Evolutionary conservation across 2,797 vertebrate genomes (phyloP), one percentile per base, ranked within the genome.

Genomic region (Microchirus variegatus): DNA sequence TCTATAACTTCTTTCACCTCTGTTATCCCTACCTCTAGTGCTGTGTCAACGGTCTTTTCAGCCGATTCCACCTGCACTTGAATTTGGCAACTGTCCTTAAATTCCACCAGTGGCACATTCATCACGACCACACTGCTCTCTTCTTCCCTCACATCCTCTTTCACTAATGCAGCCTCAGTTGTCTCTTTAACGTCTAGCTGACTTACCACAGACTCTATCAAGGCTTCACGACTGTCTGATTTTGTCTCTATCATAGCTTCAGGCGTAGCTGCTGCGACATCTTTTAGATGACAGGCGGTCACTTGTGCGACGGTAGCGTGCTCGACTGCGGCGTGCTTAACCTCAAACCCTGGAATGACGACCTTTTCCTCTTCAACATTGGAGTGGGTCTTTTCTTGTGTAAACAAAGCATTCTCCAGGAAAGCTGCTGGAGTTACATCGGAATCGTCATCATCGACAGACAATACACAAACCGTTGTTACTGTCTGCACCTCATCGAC

Each of bases 31-130:
- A 74, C 66, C 19, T 87, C 66, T 14, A 75, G 4, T 6, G 31
- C 3, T 4, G 69, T 42, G 17, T 91, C 58, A 41, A 79, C 16
- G 1, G 7, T 31, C 22, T 38, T 57, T 36, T 83, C 54, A 13
- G 77, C 79, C 47, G 70, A 75, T 54, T 52, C 58, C 40, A 69
- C 59, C 63, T 77, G 63, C 10, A 78, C 16, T 73, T 83, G 77
- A 67, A 84, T 70, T 49, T 62, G 76, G 69, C 80, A 64, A 10
- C 62, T 75, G 48, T 78, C 63, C 40, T 77, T 63, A 53, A 41
- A 64, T 64, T 54, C 64, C 53, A 68, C 67, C n/a, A 56, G 81
- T 57, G 35, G 67, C 26, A 64, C 70, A 2, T 82, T 65, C 53
- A 79, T 87, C 43, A 87, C 19, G 43, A 73, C 18, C 58, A 53